These are phyloP conservation scores for Gyps fulvus DNA, from an alignment of 2,113 vertebrate genomes.

Conservation along the genomic window DNA sequence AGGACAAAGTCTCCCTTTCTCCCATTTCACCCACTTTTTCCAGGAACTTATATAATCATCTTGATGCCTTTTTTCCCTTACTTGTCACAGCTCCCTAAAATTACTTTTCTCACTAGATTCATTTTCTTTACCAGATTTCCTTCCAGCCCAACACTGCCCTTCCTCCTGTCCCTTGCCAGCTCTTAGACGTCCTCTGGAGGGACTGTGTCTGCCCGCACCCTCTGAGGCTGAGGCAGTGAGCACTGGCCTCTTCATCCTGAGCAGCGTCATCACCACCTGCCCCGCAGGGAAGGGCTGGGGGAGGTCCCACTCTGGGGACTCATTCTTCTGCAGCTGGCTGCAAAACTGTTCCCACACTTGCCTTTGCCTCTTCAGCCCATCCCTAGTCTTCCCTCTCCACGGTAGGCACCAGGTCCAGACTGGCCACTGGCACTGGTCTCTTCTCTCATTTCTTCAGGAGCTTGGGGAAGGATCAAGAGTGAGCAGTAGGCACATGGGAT, in stretches of 20 bases:
- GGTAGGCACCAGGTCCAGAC: neutral
- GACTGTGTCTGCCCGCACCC: fast-evolving
- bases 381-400: neutral
- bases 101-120: neutral
- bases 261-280: neutral
- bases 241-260: neutral
- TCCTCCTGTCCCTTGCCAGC: neutral
- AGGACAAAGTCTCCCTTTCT: neutral
- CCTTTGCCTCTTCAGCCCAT: neutral
- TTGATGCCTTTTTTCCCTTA: neutral
- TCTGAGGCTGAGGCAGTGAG: neutral
- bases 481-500: neutral
- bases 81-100: neutral
- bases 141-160: neutral
- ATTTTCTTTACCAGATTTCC: neutral
- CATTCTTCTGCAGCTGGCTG: neutral
- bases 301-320: neutral
- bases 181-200: neutral
- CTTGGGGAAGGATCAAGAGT: neutral
- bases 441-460: neutral
- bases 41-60: neutral
- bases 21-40: neutral
- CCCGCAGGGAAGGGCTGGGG: neutral
- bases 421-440: neutral
- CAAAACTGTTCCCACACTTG: neutral